Evolutionary conservation across 2,888 invertebrate genomes (phyloP), one percentile per base, ranked within the genome.

Genomic region (Ectemnius cavifrons): DNA sequence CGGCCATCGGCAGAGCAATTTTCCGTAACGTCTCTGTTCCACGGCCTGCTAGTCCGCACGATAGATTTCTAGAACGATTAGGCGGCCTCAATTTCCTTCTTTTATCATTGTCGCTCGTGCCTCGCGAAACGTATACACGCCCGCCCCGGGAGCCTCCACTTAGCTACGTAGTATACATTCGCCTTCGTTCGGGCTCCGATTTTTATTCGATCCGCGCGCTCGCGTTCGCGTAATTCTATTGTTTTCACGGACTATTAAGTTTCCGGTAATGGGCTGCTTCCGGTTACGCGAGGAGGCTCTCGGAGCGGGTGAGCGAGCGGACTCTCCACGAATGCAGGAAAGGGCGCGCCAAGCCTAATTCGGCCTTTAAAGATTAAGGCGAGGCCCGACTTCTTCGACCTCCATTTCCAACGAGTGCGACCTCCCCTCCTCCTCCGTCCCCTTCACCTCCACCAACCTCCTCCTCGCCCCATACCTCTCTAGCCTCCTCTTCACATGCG

Each of bases 241-340:
- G 91, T 91, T 88, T 91, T 91, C 90, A 91, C 90, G 91, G 91
- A 88, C 91, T 91, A 91, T 91, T 91, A 91, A 91, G 89, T 90
- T 88, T 82, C 87, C 85, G 85, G 87, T 90, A 91, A 91, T 91
- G 86, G 85, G 73, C 58, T 64, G 81, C 89, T 91, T 91, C 91
- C 91, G 87, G 84, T 78, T 66, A 63, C 75, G 70, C 74, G 73
- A 80, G 79, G 73, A 78, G 76, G 80, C 73, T 67, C 73, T 62
- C 56, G 65, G 65, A 47, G 49, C 63, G 68, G 14, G 58, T 27
- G 61, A 49, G 59, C 71, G 79, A 67, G 77, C 79, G 80, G 85
- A 88, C 87, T 87, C 37, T 8, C 86, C 80, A 89, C 89, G 88
- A 90, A 90, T 90, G 89, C 91, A 91, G 91, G 91, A 91, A 91